phyloP scores from a whole-genome alignment of 1,140 invertebrate genomes.

The Habropoda laboriosa region DNA sequence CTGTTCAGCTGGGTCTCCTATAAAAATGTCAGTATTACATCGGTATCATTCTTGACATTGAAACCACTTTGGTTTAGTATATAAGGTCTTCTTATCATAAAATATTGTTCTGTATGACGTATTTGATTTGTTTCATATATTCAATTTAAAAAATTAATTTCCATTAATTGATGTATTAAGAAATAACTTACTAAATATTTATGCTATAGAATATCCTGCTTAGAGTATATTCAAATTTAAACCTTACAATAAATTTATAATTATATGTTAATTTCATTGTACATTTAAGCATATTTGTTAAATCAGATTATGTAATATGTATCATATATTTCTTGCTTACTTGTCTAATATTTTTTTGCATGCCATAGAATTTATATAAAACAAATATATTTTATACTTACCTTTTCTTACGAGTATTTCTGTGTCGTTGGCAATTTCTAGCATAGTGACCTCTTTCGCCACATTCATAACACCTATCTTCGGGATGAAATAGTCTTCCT shows the following conservation, averaged over 20 bases:
- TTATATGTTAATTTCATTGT: slow-evolving; percentile 25
- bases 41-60: slow-evolving; percentile 69
- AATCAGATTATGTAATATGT: not conserved
- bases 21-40: slow-evolving; percentile 83
- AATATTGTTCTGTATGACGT: slow-evolving; percentile 9
- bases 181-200: slow-evolving; percentile 1
- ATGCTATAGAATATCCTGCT: not conserved
- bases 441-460: slow-evolving; percentile 95
- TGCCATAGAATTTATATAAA: slow-evolving; percentile 19
- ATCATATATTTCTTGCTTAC: slow-evolving; percentile 41
- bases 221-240: slow-evolving; percentile 1
- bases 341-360: slow-evolving; percentile 44
- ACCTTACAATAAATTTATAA: not conserved
- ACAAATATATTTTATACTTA: slow-evolving; percentile 75
- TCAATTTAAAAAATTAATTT: not conserved
- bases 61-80: slow-evolving; percentile 63
- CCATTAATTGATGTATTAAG: not conserved
- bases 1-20: slow-evolving; percentile 82
- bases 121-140: not conserved
- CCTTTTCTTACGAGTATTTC: slow-evolving; percentile 82
- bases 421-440: slow-evolving; percentile 90
- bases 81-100: slow-evolving; percentile 28
- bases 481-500: slow-evolving; percentile 88
- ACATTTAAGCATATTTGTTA: slow-evolving; percentile 35
- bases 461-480: slow-evolving; percentile 96